These are phyloP conservation scores for Rutpela maculata DNA, from an alignment of 2,888 invertebrate genomes.

Conservation along the genomic window DNA sequence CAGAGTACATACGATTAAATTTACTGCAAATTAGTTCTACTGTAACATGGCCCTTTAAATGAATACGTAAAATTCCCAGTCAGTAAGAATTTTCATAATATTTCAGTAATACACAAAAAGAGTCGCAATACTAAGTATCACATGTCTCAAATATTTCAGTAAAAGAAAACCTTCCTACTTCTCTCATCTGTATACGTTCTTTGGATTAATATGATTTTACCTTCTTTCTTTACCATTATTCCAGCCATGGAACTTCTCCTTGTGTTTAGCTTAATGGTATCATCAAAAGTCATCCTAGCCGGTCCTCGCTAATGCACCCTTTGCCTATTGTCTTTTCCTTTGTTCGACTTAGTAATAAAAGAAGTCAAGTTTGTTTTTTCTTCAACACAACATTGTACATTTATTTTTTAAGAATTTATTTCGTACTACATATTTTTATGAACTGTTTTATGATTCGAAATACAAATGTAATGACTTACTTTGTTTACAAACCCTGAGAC, in stretches of 20 bases:
- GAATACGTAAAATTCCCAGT: too few species aligned
- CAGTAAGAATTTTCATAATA: too few species aligned
- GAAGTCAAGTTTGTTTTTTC: neutral
- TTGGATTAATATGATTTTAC: conserved; percentile 23
- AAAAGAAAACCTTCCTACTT: neutral
- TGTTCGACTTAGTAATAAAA: conserved; percentile 8
- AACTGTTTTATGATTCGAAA: conserved; percentile 1
- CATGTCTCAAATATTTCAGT: neutral
- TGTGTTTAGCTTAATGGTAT: conserved; percentile 22
- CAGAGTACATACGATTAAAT: too few species aligned
- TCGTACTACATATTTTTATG: neutral
- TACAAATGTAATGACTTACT: neutral
- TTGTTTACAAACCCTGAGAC: neutral
- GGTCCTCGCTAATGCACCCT: neutral
- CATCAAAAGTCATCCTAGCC: conserved; percentile 16
- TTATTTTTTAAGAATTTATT: neutral
- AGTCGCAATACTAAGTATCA: too few species aligned
- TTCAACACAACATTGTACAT: neutral
- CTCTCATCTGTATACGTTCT: conserved; percentile 12
- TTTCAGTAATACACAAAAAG: too few species aligned
- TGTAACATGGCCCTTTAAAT: too few species aligned
- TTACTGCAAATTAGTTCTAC: too few species aligned
- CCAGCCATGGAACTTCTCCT: neutral
- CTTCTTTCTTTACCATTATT: conserved; percentile 13
- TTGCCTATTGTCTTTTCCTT: conserved; percentile 1